Percentiles rank a stretch among this genome's conserved stretches.
Conservation (phyloP, 2,888 invertebrate genomes). For the Caenorhabditis macrosperma region DNA sequence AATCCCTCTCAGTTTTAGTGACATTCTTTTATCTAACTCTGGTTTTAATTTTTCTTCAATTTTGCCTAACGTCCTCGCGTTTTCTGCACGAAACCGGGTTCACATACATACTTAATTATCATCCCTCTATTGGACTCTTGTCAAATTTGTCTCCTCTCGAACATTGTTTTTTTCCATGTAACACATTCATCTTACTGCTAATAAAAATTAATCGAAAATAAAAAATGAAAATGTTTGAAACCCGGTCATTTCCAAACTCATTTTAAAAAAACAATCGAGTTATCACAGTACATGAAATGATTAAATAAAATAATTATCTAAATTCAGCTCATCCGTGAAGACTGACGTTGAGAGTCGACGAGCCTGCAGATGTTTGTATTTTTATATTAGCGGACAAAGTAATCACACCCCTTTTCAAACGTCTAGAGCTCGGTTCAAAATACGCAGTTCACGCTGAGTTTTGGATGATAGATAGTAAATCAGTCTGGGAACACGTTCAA, state of each 20-base stretch:
- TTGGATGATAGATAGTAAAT: too few relatives aligned
- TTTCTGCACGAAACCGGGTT: background rate
- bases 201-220: too few relatives aligned
- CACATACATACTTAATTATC: background rate
- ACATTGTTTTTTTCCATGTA: too few relatives aligned
- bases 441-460: too few relatives aligned
- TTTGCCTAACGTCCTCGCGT: background rate
- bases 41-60: background rate
- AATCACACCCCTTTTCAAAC: too few relatives aligned
- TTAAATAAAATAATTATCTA: background rate
- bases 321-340: slow-evolving; percentile 59
- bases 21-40: background rate
- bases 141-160: background rate
- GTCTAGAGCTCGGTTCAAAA: too few relatives aligned
- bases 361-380: slow-evolving; percentile 62
- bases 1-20: background rate
- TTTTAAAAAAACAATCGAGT: background rate
- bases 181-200: too few relatives aligned
- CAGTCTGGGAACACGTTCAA: too few relatives aligned
- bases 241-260: too few relatives aligned
- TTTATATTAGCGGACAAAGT: too few relatives aligned
- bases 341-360: slow-evolving; percentile 62
- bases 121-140: background rate
- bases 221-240: too few relatives aligned
- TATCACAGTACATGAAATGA: background rate